phyloP scores from a whole-genome alignment of 2,113 vertebrate species.

The Heptranchias perlo region DNA sequence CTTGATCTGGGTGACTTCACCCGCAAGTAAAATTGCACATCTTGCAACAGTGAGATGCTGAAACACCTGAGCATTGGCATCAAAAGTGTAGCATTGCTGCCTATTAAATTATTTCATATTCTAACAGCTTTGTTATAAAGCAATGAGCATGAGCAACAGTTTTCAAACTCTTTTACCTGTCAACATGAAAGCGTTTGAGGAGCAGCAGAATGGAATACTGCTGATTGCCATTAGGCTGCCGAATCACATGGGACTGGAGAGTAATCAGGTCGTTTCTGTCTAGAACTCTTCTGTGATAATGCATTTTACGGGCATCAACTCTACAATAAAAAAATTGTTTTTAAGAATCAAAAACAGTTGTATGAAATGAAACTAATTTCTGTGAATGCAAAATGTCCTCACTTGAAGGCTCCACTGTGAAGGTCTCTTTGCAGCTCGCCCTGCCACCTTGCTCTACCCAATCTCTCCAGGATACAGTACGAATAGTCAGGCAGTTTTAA shows the following conservation, averaged over 20 bases:
- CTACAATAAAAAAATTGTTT: constrained; percentile 50
- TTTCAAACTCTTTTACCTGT: constrained; percentile 62
- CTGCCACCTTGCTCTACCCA: constrained; percentile 88
- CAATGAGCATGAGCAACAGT: background rate
- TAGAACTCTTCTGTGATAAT: constrained; percentile 80
- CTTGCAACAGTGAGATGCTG: background rate
- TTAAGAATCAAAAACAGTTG: background rate
- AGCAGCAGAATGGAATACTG: constrained; percentile 86
- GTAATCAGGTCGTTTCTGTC: constrained; percentile 78
- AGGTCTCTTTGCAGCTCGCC: constrained; percentile 91
- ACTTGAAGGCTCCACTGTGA: constrained; percentile 78
- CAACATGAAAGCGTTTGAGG: constrained; percentile 81
- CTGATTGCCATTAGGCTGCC: constrained; percentile 65
- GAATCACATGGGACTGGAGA: constrained; percentile 76
- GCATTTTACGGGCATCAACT: constrained; percentile 84
- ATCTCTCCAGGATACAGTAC: constrained; percentile 87
- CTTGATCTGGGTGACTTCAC: background rate
- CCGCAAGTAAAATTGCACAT: background rate
- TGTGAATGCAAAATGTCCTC: constrained; percentile 42
- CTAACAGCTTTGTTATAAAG: background rate
- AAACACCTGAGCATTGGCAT: background rate
- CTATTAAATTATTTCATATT: background rate
- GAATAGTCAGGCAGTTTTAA: constrained; percentile 75
- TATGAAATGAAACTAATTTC: background rate
- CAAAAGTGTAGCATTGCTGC: background rate